Percentiles rank a stretch among this genome's conserved stretches.
Conservation (phyloP, 2,113 vertebrate genomes). For the Chitala chitala region DNA sequence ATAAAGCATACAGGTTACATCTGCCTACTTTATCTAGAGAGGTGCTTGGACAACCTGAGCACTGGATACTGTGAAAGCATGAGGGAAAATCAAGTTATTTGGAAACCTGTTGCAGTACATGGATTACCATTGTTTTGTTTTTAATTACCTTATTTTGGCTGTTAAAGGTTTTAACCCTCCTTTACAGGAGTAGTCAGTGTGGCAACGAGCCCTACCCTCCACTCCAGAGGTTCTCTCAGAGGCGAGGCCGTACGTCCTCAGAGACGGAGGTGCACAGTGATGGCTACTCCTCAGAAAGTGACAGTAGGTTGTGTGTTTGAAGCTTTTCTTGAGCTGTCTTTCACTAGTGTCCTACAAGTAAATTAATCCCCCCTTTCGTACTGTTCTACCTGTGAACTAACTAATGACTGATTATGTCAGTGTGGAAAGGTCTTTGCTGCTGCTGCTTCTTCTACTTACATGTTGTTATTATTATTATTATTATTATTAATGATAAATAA, state of each 20-base stretch:
- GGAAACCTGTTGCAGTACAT: neutral
- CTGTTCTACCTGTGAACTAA: too few relatives aligned
- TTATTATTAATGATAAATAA: neutral
- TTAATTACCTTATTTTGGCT: too few relatives aligned
- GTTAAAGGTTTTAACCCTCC: slow-evolving; percentile 19
- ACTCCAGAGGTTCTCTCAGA: slow-evolving; percentile 58
- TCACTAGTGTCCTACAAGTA: neutral
- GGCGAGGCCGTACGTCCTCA: slow-evolving; percentile 66
- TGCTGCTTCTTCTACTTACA: too few relatives aligned
- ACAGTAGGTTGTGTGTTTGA: slow-evolving; percentile 60
- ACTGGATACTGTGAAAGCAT: neutral
- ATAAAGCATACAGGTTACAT: too few relatives aligned
- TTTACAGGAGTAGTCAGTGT: slow-evolving; percentile 57
- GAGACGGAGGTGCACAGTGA: slow-evolving; percentile 71
- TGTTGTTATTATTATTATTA: too few relatives aligned
- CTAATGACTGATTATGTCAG: too few relatives aligned
- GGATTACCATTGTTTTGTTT: too few relatives aligned
- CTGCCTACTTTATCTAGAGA: too few relatives aligned
- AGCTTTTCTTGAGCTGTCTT: neutral
- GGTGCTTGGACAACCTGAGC: too few relatives aligned
- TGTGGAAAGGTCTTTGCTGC: too few relatives aligned
- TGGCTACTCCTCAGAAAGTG: slow-evolving; percentile 58
- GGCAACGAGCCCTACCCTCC: slow-evolving; percentile 58
- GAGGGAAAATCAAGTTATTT: neutral
- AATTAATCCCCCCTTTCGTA: too few relatives aligned